Conservation (phyloP, 1,140 invertebrate genomes). For the Drosophila nigrodunni region DNA sequence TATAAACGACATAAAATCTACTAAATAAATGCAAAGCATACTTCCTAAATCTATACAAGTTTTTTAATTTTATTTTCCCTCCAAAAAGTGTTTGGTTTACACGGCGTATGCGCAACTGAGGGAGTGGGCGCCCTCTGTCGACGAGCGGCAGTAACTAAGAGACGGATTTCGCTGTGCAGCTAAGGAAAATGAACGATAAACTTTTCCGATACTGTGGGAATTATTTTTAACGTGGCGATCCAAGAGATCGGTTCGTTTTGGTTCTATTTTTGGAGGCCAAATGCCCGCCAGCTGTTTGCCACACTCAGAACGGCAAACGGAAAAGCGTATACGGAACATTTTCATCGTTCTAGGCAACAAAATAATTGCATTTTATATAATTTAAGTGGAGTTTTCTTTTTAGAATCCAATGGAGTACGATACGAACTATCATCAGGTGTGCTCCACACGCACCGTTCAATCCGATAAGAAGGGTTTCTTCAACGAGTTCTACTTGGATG, state of each 20-base stretch:
- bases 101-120: conserved; percentile 27
- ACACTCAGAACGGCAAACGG: conserved; percentile 46
- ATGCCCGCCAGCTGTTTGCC: conserved; percentile 63
- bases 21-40: conserved; percentile 53
- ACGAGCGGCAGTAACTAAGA: neutral
- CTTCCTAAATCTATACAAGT: conserved; percentile 6
- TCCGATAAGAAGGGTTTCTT: conserved; percentile 87
- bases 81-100: neutral
- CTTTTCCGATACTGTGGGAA: conserved; percentile 20
- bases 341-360: conserved; percentile 15
- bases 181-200: conserved; percentile 21
- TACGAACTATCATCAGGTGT: conserved; percentile 84
- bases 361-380: conserved; percentile 64
- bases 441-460: conserved; percentile 87
- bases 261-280: conserved; percentile 70
- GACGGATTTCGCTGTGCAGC: neutral
- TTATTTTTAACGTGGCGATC: conserved; percentile 72
- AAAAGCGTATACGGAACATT: conserved; percentile 47
- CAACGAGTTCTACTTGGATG: conserved; percentile 85
- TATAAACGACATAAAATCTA: conserved; percentile 57
- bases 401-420: conserved; percentile 66
- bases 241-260: conserved; percentile 45
- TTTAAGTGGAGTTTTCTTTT: conserved; percentile 6
- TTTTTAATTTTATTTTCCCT: neutral
- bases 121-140: conserved; percentile 19